Base-by-base conservation (phyloP, 2,113 vertebrate species). In the Siniperca knerii region DNA sequence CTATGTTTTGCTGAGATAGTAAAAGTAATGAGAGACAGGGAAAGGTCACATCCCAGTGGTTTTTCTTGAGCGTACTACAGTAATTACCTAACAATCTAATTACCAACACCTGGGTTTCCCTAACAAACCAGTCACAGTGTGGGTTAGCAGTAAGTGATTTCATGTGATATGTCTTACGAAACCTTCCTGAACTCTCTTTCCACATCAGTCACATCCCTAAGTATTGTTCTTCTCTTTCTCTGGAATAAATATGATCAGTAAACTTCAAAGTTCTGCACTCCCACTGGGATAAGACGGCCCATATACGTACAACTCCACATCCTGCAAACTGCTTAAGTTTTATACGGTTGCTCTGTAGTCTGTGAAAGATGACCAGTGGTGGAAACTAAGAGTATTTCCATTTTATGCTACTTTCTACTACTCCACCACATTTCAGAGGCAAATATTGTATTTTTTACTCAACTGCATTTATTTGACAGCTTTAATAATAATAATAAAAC, bases 41-140 rank as follows among this genome's bases (percentile, higher is more conserved):
- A 58, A 70, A 70, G 65, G 42, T 79, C 76, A 69, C 50, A 25
- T 50, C 67, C 23, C 67, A 21, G 6, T 15, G 16, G 42, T 35
- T 79, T 20, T 52, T 62, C 40, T 12, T 8, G 29, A 61, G 21
- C 40, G 11, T 48, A 8, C 44, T 71, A 20, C 50, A 52, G 16
- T 52, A 62, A 79, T 73, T 33, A 54, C 29, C 35, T 25, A 9
- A 52, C 0, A 0, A 71, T 42, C 9, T 52, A 29, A 64, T 80
- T 33, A 54, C 58, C 57, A 72, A 23, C 58, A 52, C 33, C 55
- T 64, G 33, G 23, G 46, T 15, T 29, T 42, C 57, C 6, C 2
- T 20, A 60, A 79, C 54, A 69, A 60, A 50, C 75, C 50, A 67
- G 61, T 20, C 8, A 3, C 20, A 4, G 11, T 35, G 13, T n/a